A percentile compares a stretch with the other conserved stretches of the same genome.
Evolutionary conservation across 2,888 invertebrate genomes (phyloP).

Genomic region (Apodemia hepburni): DNA sequence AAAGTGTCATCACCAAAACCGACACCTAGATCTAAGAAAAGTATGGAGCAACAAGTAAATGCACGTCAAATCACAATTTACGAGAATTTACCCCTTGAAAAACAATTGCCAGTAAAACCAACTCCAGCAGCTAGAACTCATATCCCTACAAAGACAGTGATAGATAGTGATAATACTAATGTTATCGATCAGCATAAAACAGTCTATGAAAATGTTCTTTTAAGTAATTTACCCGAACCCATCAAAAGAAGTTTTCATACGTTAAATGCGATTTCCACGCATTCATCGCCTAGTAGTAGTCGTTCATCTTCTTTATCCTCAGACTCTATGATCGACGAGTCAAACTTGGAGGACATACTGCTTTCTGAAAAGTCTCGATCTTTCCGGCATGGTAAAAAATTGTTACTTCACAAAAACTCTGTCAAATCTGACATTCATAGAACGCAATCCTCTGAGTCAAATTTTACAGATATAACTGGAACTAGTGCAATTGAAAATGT

Average conservation of each 20-base stretch:
- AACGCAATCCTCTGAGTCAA: slow-evolving; percentile 58
- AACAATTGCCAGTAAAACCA: slow-evolving; percentile 41
- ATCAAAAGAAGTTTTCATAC: slow-evolving; percentile 48
- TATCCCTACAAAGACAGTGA: slow-evolving; percentile 46
- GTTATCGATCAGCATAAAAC: slow-evolving; percentile 40
- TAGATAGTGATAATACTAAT: not conserved
- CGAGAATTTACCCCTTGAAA: slow-evolving; percentile 53
- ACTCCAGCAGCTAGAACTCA: slow-evolving; percentile 62
- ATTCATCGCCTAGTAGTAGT: slow-evolving; percentile 46
- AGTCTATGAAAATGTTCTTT: slow-evolving; percentile 60
- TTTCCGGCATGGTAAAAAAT: slow-evolving; percentile 53
- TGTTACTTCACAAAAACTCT: slow-evolving; percentile 38
- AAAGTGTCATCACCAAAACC: slow-evolving; percentile 46
- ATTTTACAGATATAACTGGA: slow-evolving; percentile 57
- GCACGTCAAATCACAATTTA: slow-evolving; percentile 50
- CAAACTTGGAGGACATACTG: slow-evolving; percentile 71
- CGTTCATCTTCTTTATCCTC: slow-evolving; percentile 62
- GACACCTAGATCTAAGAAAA: slow-evolving; percentile 49
- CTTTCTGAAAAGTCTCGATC: slow-evolving; percentile 69
- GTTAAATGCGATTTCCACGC: slow-evolving; percentile 37
- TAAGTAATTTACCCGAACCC: slow-evolving; percentile 49
- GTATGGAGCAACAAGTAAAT: slow-evolving; percentile 24
- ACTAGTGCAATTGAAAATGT: slow-evolving; percentile 72
- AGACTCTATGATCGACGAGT: slow-evolving; percentile 67
- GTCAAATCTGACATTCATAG: slow-evolving; percentile 48